Percentiles rank a stretch among this genome's conserved stretches.
phyloP scores from a whole-genome alignment of 1,140 invertebrate species.

The Drosophila insularis region DNA sequence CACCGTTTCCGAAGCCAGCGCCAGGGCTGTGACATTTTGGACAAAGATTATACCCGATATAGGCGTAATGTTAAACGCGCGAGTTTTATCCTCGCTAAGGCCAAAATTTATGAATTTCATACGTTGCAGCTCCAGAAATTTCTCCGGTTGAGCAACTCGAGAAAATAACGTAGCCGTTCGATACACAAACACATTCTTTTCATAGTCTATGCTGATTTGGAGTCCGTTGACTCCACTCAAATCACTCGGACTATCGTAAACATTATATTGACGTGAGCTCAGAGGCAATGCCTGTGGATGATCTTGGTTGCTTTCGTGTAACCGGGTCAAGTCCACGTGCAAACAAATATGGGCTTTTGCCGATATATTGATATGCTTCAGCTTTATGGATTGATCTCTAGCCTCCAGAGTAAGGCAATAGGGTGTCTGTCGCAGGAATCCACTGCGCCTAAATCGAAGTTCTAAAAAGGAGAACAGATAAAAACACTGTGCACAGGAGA shows the following conservation, averaged over 20 bases:
- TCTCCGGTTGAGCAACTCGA: conserved; percentile 81
- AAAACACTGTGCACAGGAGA: no score
- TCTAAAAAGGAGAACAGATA: conserved; percentile 39
- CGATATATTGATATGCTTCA: conserved; percentile 26
- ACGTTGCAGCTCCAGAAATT: conserved; percentile 49
- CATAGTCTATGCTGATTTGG: conserved; percentile 47
- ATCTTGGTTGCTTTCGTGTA: conserved; percentile 61
- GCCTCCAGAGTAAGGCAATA: conserved; percentile 71
- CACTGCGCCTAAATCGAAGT: conserved; percentile 61
- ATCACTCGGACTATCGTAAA: conserved; percentile 52
- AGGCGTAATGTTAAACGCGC: conserved; percentile 84
- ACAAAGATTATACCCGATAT: conserved; percentile 85
- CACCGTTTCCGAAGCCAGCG: conserved; percentile 73
- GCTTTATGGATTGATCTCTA: conserved; percentile 58
- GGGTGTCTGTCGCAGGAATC: conserved; percentile 55
- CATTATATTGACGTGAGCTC: conserved; percentile 47
- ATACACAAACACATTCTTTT: conserved; percentile 75
- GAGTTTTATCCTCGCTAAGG: conserved; percentile 63
- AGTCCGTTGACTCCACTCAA: neutral
- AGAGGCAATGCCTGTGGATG: conserved; percentile 53
- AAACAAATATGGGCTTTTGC: conserved; percentile 68
- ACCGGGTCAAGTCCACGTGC: conserved; percentile 51
- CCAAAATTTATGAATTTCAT: conserved; percentile 55
- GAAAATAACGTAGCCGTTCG: conserved; percentile 80
- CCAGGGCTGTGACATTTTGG: conserved; percentile 80